Conservation (phyloP, 2,888 invertebrate genomes). For the Andrena minutula region DNA sequence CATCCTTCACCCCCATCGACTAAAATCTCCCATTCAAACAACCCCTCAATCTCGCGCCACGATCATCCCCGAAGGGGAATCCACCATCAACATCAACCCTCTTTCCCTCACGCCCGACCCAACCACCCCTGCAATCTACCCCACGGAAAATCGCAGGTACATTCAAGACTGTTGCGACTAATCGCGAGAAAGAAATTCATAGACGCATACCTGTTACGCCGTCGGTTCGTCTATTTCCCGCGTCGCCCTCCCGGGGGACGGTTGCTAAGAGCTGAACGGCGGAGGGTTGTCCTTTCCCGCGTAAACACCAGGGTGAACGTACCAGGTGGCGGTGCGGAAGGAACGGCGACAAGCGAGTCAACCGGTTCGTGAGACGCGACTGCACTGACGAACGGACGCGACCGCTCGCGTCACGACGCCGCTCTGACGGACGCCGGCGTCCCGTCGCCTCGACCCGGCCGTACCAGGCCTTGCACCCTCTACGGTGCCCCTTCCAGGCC, state of each 20-base stretch:
- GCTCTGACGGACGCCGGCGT: slow-evolving; percentile 79
- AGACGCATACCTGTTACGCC: slow-evolving; percentile 65
- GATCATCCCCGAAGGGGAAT: neutral
- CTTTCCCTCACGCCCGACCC: neutral
- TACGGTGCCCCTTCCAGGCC: slow-evolving; percentile 28
- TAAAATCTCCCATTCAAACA: neutral
- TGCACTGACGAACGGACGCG: slow-evolving; percentile 68
- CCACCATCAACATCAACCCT: too few relatives aligned
- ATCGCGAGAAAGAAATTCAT: neutral
- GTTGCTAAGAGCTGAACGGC: neutral
- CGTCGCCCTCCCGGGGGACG: neutral
- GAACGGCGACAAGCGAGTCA: slow-evolving; percentile 10
- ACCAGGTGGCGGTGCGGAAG: slow-evolving; percentile 22
- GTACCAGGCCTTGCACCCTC: slow-evolving; percentile 75
- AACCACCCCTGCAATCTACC: neutral
- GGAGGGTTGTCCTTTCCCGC: neutral
- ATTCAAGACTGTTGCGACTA: slow-evolving; percentile 9
- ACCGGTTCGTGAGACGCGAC: slow-evolving; percentile 25
- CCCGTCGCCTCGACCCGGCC: slow-evolving; percentile 79
- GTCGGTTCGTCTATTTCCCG: slow-evolving; percentile 38
- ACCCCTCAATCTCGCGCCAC: neutral
- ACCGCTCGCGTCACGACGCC: slow-evolving; percentile 77
- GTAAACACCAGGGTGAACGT: slow-evolving; percentile 38
- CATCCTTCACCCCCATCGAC: neutral
- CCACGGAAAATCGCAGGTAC: neutral